These are phyloP conservation scores for Muntiacus muntjak DNA, from an alignment of 2,113 vertebrate genomes.

Conservation along the genomic window DNA sequence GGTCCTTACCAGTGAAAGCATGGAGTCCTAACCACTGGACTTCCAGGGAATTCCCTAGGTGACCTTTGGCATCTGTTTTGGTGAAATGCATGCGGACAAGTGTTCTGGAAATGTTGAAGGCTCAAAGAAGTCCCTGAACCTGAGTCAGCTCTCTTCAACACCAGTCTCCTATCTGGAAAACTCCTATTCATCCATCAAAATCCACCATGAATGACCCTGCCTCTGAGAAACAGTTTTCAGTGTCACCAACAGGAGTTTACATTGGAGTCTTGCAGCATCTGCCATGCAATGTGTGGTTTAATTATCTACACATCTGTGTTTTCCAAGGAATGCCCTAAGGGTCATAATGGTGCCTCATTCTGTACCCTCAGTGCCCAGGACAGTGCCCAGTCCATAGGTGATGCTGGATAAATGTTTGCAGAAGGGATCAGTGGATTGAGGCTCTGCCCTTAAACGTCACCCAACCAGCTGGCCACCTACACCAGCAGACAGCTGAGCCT, in stretches of 20 bases:
- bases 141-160: not conserved
- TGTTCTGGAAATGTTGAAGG: not conserved
- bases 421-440: not conserved
- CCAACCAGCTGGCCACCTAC: not conserved
- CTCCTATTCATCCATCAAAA: not conserved
- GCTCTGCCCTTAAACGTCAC: not conserved
- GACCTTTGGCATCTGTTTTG: not conserved
- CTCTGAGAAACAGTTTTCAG: not conserved
- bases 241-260: not conserved
- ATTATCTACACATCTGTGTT: not conserved
- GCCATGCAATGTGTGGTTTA: not conserved
- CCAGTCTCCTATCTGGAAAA: not conserved
- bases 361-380: not conserved
- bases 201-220: not conserved
- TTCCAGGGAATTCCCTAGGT: not conserved
- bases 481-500: not conserved
- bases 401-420: too few species aligned
- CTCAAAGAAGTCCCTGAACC: not conserved
- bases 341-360: not conserved
- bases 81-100: not conserved
- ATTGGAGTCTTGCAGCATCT: not conserved
- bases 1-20: not conserved
- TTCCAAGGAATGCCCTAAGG: not conserved
- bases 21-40: not conserved
- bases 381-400: accelerated